These are phyloP conservation scores for Trididemnum nubilum DNA, from an alignment of 23 tunicate species.

Conservation along the genomic window DNA sequence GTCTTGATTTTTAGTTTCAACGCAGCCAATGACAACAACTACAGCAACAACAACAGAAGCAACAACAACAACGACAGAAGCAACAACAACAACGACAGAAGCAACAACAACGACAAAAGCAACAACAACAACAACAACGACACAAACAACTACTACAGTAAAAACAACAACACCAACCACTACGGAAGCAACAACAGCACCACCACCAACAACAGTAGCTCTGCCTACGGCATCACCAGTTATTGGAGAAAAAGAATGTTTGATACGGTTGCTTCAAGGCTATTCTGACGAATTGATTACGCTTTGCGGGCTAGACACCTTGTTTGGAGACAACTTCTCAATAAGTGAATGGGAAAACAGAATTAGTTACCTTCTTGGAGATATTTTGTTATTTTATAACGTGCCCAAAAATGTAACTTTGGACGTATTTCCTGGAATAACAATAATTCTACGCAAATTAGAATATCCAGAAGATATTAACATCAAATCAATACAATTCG, in stretches of 20 bases:
- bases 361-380: neutral
- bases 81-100: neutral
- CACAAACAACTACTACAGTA: neutral
- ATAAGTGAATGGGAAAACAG: slow-evolving; percentile 17
- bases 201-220: neutral
- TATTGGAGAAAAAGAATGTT: neutral
- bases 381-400: neutral
- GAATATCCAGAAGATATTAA: neutral
- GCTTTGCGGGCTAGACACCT: neutral
- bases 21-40: neutral
- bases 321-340: slow-evolving; percentile 12
- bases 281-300: neutral
- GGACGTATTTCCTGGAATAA: slow-evolving; percentile 3
- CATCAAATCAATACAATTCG: neutral
- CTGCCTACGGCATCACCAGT: neutral
- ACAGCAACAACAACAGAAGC: neutral
- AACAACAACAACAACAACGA: neutral
- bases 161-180: neutral
- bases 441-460: neutral
- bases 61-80: neutral
- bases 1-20: too few relatives aligned
- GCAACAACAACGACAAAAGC: slow-evolving; percentile 5
- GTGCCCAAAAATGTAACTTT: neutral
- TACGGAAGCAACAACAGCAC: neutral
- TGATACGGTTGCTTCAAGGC: neutral